Percentiles rank a stretch among this genome's conserved stretches.
These are phyloP conservation scores for Phoeniculus purpureus DNA, from an alignment of 2,797 vertebrate species.

Conservation along the genomic window DNA sequence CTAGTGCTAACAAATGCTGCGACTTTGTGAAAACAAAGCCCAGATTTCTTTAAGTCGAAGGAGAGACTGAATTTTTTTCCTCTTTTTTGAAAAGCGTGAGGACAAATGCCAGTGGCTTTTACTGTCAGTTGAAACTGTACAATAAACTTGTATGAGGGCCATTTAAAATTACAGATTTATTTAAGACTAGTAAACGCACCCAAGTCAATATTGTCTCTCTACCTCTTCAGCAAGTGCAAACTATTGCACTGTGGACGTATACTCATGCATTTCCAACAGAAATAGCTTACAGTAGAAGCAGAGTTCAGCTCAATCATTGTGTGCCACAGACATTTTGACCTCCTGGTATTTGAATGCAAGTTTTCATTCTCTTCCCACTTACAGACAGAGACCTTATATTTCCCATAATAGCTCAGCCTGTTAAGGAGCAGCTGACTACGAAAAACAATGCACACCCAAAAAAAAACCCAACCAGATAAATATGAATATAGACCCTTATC, in stretches of 20 bases:
- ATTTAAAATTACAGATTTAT: neutral
- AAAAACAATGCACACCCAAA: neutral
- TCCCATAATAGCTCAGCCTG: neutral
- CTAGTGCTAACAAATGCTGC: neutral
- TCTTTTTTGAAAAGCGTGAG: neutral
- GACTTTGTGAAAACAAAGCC: neutral
- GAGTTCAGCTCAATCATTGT: neutral
- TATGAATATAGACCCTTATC: neutral
- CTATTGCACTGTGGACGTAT: neutral
- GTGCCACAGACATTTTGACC: constrained; percentile 6
- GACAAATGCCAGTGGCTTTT: neutral
- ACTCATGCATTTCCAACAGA: neutral
- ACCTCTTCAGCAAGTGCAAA: neutral
- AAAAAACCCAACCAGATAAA: neutral
- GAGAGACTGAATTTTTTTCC: neutral
- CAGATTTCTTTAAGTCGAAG: neutral
- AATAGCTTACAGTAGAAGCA: neutral
- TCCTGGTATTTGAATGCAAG: constrained; percentile 20
- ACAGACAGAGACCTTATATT: neutral
- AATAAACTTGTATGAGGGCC: neutral
- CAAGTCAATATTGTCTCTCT: neutral
- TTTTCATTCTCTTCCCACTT: neutral
- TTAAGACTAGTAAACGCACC: neutral
- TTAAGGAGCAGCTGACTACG: neutral
- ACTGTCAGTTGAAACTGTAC: neutral